A percentile compares a stretch with the other conserved stretches of the same genome.
Evolutionary conservation across 2,113 vertebrate species (phyloP).

Genomic region (Antigone vipio): DNA sequence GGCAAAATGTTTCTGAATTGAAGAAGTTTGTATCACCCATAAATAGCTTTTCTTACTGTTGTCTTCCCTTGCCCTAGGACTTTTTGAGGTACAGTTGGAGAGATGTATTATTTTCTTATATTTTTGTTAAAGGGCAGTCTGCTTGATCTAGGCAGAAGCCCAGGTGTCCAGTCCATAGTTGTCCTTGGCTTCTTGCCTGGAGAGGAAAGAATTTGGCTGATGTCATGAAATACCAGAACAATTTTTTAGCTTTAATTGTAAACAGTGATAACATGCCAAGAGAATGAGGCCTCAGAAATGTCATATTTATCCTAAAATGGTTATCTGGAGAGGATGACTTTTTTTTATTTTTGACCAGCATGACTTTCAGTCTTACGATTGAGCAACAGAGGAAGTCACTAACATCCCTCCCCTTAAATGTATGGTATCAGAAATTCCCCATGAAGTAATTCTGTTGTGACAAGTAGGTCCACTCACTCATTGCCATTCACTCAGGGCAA

Average conservation of each 20-base stretch:
- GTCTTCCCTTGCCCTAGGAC: not conserved
- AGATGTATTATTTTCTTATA: not conserved
- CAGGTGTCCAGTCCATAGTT: slow-evolving; percentile 71
- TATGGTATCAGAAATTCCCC: not conserved
- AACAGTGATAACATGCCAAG: slow-evolving; percentile 76
- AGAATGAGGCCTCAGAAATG: slow-evolving; percentile 71
- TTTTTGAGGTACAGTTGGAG: not conserved
- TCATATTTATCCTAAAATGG: slow-evolving; percentile 77
- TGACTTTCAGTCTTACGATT: slow-evolving; percentile 20
- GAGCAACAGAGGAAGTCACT: slow-evolving; percentile 27
- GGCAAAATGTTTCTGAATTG: not conserved
- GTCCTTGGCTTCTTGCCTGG: slow-evolving; percentile 73
- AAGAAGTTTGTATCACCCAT: not conserved
- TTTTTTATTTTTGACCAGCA: not conserved
- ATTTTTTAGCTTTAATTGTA: slow-evolving; percentile 79
- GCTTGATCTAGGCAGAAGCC: slow-evolving; percentile 39
- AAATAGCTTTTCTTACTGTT: not conserved
- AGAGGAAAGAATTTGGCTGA: slow-evolving; percentile 81
- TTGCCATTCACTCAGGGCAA: not conserved
- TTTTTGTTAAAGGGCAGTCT: not conserved
- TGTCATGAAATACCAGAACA: slow-evolving; percentile 83
- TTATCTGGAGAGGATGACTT: slow-evolving; percentile 41
- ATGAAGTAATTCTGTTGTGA: not conserved
- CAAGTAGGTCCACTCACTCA: not conserved
- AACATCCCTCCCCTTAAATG: not conserved